These are phyloP conservation scores for Drosophila rubida DNA, from an alignment of 2,888 invertebrate genomes.

Conservation along the genomic window DNA sequence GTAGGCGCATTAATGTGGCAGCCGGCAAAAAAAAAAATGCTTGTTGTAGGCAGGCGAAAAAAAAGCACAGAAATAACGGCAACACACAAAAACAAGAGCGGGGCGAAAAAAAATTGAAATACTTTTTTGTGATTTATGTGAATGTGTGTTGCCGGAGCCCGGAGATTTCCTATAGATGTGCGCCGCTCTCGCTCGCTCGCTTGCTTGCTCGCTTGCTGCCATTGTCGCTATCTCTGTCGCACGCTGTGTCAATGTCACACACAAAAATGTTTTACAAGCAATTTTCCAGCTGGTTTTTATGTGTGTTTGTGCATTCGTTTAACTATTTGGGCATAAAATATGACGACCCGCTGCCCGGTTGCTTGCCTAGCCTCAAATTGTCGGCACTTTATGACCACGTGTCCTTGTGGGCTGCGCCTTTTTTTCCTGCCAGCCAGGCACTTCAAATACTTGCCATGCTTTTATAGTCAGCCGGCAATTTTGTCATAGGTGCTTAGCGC, in stretches of 20 bases:
- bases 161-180: slow-evolving; percentile 76
- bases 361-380: slow-evolving; percentile 38
- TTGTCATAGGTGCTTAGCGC: slow-evolving; percentile 27
- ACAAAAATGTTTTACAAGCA: slow-evolving; percentile 82
- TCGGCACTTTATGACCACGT: slow-evolving; percentile 74
- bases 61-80: slow-evolving; percentile 2
- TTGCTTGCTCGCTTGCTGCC: not conserved
- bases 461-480: slow-evolving; percentile 53
- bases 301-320: slow-evolving; percentile 80
- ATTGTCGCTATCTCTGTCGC: slow-evolving; percentile 9
- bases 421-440: slow-evolving; percentile 3
- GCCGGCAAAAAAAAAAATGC: slow-evolving; percentile 52
- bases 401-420: slow-evolving; percentile 67
- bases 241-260: slow-evolving; percentile 56
- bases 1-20: slow-evolving; percentile 75
- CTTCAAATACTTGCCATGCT: slow-evolving; percentile 42
- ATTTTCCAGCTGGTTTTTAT: slow-evolving; percentile 80
- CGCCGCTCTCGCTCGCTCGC: slow-evolving; percentile 12
- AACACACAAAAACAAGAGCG: slow-evolving; percentile 32
- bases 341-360: slow-evolving; percentile 50
- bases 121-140: slow-evolving; percentile 81
- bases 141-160: slow-evolving; percentile 69
- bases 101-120: slow-evolving; percentile 66
- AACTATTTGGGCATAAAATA: slow-evolving; percentile 81
- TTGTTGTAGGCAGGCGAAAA: slow-evolving; percentile 45